phyloP scores from a whole-genome alignment of 2,888 invertebrate genomes.

The Rhaphigaster nebulosa region DNA sequence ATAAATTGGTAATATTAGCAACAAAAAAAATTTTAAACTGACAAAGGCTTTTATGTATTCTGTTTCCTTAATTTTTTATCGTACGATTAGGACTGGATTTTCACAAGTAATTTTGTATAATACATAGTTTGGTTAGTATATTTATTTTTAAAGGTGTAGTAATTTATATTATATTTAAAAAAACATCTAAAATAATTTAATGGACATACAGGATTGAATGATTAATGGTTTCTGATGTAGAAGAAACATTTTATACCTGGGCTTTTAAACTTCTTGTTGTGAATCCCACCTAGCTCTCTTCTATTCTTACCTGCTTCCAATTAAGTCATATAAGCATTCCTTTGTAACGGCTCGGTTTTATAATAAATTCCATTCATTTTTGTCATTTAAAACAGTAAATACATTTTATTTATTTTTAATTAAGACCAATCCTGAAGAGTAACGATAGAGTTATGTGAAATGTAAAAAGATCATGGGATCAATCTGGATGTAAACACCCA shows the following conservation, averaged over 20 bases:
- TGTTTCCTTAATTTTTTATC: no score
- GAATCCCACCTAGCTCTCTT: not conserved
- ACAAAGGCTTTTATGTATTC: no score
- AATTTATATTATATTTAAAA: no score
- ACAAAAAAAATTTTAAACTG: no score
- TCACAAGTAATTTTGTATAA: no score
- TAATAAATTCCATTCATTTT: not conserved
- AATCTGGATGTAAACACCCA: no score
- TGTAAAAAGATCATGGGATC: not conserved
- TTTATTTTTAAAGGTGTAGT: no score
- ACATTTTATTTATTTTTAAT: not conserved
- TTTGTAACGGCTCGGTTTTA: not conserved
- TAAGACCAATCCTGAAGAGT: not conserved
- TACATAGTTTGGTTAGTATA: no score
- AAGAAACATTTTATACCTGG: slow-evolving; percentile 2
- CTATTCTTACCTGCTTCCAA: not conserved
- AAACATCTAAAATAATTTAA: no score
- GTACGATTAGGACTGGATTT: no score
- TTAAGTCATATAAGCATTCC: not conserved
- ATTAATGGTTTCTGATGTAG: not conserved
- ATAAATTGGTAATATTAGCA: no score
- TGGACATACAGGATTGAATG: not conserved
- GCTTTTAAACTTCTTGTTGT: no score
- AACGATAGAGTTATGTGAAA: not conserved
- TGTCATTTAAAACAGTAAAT: not conserved